These are phyloP conservation scores for Romanogobio albipinnatus DNA, from an alignment of 2,113 vertebrate genomes.

Conservation along the genomic window DNA sequence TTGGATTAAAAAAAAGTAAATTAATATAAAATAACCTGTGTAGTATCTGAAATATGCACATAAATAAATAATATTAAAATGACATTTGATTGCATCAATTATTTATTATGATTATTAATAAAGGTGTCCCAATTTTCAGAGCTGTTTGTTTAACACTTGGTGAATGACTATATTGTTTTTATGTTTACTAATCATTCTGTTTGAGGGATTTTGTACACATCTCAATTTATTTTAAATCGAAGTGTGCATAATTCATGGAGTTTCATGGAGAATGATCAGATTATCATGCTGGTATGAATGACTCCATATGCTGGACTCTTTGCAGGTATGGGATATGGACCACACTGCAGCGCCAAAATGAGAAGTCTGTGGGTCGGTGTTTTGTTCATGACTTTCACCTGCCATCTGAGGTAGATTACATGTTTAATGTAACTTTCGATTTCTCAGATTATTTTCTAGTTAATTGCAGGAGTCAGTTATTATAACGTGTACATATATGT, in stretches of 20 bases:
- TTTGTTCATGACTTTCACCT: constrained; percentile 84
- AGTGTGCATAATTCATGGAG: neutral
- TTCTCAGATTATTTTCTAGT: neutral
- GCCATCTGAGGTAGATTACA: constrained; percentile 86
- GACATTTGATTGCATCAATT: neutral
- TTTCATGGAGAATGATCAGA: neutral
- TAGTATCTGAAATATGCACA: neutral
- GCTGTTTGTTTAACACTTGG: neutral
- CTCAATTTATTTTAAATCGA: neutral
- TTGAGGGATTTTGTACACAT: neutral
- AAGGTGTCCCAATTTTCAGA: neutral
- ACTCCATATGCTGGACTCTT: constrained; percentile 50
- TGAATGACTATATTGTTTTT: neutral
- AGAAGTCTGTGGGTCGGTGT: constrained; percentile 83
- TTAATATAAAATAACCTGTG: too few species aligned
- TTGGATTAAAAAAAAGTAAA: neutral
- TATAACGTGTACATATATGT: neutral
- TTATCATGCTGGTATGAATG: constrained; percentile 31
- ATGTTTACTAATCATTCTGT: neutral
- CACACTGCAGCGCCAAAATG: constrained; percentile 86
- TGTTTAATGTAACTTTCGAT: constrained; percentile 27
- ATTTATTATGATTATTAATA: too few species aligned
- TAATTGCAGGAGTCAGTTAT: neutral
- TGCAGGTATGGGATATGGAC: constrained; percentile 94
- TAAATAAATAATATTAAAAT: neutral